Base-by-base conservation (phyloP, 2,888 invertebrate genomes). In the Leptopilina drosophilae region DNA sequence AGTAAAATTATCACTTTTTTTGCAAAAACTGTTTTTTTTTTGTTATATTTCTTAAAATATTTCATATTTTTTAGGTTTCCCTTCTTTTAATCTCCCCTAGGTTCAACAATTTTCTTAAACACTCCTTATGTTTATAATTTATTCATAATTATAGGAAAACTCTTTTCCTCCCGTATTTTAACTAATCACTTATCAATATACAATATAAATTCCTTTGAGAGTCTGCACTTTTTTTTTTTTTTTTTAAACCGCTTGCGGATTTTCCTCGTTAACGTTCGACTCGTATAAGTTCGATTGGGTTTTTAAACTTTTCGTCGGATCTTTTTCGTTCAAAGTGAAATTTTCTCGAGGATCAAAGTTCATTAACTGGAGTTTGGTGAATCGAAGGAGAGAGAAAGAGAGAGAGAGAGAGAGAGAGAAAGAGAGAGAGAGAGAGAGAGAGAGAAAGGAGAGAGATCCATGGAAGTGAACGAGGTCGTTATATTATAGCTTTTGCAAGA, bases 351-450 rank as follows among this genome's bases (percentile, higher is more conserved):
- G 77, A 80, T 80, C 56, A 66, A 80, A 75, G 76, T 83, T 79
- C 73, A 83, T 82, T 83, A 82, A 80, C 80, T 80, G 80, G 78
- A 80, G 77, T 46, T 59, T 15, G 69, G 82, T 75, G 79, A 80
- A 80, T 77, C 69, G 76, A 78, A 56, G 33, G 33, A 33, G 33
- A 33, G 3, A 33, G 33, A 33, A 3, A 20, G 20, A 20, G 20
- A 20, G 20, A 20, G 20, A 1, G 20, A 20, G 20, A 20, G 20
- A 20, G 33, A 33, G 1, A 20, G 20, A 20, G 33, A 33, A 3
- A 33, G 33, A n/a, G 8, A 73, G 33, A 78, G 75, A 69, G 77
- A 79, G 20, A 20, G 20, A 20, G 20, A 20, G 33, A 33, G 1
- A 20, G 20, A 20, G 33, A 33, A 3, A 33, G 33, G 8, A 73